Evolutionary conservation across 2,797 vertebrate species (phyloP).

Genomic region (Enteromius paludinosus): DNA sequence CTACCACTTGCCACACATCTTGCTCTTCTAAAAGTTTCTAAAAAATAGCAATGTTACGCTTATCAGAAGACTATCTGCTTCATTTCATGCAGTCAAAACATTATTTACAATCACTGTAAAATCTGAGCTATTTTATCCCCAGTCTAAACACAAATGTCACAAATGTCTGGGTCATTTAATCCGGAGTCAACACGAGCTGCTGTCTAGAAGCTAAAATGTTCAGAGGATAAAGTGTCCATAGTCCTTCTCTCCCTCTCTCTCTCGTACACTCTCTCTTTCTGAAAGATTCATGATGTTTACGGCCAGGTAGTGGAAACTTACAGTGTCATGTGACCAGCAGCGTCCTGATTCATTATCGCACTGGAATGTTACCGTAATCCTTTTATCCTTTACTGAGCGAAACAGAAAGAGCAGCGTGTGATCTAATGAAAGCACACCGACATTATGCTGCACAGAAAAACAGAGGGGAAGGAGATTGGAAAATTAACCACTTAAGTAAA

Average conservation of each 20-base stretch:
- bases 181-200: conserved; percentile 43
- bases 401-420: conserved; percentile 18
- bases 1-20: not conserved
- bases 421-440: conserved; percentile 52
- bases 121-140: conserved; percentile 45
- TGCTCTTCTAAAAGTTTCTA: not conserved
- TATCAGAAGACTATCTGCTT: conserved; percentile 38
- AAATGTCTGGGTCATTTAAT: conserved; percentile 49
- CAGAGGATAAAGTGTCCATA: conserved; percentile 46
- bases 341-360: conserved; percentile 75
- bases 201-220: conserved; percentile 34
- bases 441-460: not conserved
- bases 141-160: conserved; percentile 48
- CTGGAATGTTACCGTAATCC: conserved; percentile 78
- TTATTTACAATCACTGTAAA: conserved; percentile 36
- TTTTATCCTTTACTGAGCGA: conserved; percentile 68
- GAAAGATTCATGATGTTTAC: conserved; percentile 72
- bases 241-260: conserved; percentile 16
- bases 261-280: conserved; percentile 23
- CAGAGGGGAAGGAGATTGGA: not conserved
- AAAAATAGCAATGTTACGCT: not conserved
- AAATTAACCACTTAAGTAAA: not conserved
- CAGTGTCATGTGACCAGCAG: conserved; percentile 74
- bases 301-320: conserved; percentile 74
- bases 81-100: conserved; percentile 47